Percentiles rank a stretch among this genome's conserved stretches.
phyloP scores from a whole-genome alignment of 2,113 vertebrate genomes.

The Kryptolebias marmoratus region DNA sequence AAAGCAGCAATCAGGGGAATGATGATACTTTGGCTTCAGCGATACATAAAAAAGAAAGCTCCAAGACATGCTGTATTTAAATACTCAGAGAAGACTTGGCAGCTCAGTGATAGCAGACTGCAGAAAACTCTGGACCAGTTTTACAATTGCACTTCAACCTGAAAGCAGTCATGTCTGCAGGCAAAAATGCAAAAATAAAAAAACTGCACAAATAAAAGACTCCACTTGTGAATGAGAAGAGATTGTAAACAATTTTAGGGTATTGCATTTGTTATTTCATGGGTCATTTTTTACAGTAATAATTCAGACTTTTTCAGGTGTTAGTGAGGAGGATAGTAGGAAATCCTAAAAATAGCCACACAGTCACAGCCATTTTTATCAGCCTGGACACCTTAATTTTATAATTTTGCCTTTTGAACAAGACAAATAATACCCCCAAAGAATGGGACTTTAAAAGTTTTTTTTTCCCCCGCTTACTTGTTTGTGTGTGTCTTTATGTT shows the following conservation, averaged over 20 bases:
- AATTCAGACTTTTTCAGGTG: constrained; percentile 3
- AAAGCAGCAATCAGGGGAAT: neutral
- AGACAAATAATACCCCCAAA: no score
- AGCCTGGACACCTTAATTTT: constrained; percentile 4
- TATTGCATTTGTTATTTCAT: constrained; percentile 24
- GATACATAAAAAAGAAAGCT: constrained; percentile 14
- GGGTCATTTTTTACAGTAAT: constrained; percentile 8
- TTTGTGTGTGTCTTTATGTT: neutral
- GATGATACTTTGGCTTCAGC: neutral
- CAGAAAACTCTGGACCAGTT: constrained; percentile 32
- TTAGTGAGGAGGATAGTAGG: neutral
- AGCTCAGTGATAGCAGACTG: constrained; percentile 7
- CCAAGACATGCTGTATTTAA: constrained; percentile 5
- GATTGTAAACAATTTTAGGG: constrained; percentile 1
- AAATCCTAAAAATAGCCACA: neutral
- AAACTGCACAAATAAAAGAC: constrained; percentile 17
- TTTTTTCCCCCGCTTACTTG: neutral
- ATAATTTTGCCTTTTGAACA: constrained; percentile 14
- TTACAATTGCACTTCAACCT: constrained; percentile 39
- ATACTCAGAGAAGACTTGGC: constrained; percentile 28
- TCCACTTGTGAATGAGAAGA: constrained; percentile 13
- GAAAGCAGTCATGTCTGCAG: constrained; percentile 32
- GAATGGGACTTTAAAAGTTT: no score
- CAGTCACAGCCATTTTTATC: neutral
- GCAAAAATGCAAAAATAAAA: constrained; percentile 22